A percentile compares a stretch with the other conserved stretches of the same genome.
Conservation (phyloP, 2,797 vertebrate species). For the Gymnothorax reevesii region DNA sequence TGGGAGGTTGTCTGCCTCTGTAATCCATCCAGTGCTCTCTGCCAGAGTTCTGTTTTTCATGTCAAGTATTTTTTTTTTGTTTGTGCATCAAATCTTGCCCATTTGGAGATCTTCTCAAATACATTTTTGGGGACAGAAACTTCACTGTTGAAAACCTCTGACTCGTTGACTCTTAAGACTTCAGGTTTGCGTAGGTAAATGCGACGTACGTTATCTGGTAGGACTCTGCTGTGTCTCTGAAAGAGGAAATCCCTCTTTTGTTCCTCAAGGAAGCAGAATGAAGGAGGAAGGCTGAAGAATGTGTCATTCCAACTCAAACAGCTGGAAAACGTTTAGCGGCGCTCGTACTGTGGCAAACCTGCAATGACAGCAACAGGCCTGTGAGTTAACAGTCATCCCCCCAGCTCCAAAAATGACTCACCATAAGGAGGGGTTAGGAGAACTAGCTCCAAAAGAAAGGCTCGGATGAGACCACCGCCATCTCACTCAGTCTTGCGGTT, state of each 20-base stretch:
- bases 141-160: conserved; percentile 42
- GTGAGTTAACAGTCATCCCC: conserved; percentile 64
- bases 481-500: conserved; percentile 57
- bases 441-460: conserved; percentile 62
- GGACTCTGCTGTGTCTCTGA: conserved; percentile 66
- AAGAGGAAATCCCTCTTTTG: conserved; percentile 80
- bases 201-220: conserved; percentile 59
- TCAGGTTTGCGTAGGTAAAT: conserved; percentile 36
- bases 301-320: conserved; percentile 70
- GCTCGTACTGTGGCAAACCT: conserved; percentile 33
- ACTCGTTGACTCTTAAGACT: neutral
- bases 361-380: conserved; percentile 55
- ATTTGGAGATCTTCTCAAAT: neutral
- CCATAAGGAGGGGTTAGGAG: conserved; percentile 60
- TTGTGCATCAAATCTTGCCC: conserved; percentile 45
- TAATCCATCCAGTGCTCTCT: conserved; percentile 24
- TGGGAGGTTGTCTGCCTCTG: conserved; percentile 18
- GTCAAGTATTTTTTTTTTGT: conserved; percentile 45
- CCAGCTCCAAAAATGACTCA: conserved; percentile 56
- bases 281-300: conserved; percentile 69
- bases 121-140: conserved; percentile 33
- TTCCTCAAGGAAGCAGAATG: conserved; percentile 72
- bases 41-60: conserved; percentile 1
- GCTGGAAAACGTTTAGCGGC: conserved; percentile 66
- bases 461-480: conserved; percentile 38